A percentile compares a stretch with the other conserved stretches of the same genome.
phyloP scores from a whole-genome alignment of 2,888 invertebrate species.

The Petrolisthes manimaculis region DNA sequence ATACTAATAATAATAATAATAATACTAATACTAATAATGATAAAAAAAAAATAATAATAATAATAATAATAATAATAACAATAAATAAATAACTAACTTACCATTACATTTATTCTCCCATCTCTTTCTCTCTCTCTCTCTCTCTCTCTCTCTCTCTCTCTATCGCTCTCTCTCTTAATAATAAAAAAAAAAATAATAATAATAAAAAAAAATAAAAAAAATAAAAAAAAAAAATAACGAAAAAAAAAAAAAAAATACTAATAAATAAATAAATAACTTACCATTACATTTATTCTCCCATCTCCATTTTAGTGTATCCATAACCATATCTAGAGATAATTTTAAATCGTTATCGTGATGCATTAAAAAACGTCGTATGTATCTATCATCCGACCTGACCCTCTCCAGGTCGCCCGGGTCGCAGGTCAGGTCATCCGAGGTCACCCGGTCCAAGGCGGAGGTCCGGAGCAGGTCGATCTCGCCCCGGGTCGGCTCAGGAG shows the following conservation, averaged over 20 bases:
- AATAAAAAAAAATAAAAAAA: neutral
- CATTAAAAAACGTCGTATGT: constrained; percentile 73
- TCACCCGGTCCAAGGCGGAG: constrained; percentile 68
- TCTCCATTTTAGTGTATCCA: constrained; percentile 86
- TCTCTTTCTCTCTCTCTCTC: too few species aligned
- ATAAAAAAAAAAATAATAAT: neutral
- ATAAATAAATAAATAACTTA: neutral
- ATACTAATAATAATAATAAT: too few species aligned
- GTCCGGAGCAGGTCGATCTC: constrained; percentile 73
- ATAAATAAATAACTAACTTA: neutral
- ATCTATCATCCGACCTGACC: constrained; percentile 55
- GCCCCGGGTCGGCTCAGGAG: constrained; percentile 61
- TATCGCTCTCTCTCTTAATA: too few species aligned
- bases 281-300: constrained; percentile 74
- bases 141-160: too few species aligned
- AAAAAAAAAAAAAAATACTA: neutral
- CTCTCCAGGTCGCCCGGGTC: constrained; percentile 56
- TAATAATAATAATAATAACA: neutral
- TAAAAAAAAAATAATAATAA: too few species aligned
- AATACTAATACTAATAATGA: too few species aligned
- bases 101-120: too few species aligned
- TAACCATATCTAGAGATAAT: constrained; percentile 81
- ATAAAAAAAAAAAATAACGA: neutral
- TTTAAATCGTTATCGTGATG: constrained; percentile 81
- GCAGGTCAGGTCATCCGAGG: constrained; percentile 8